A percentile compares a stretch with the other conserved stretches of the same genome.
These are phyloP conservation scores for Pitangus sulphuratus DNA, from an alignment of 2,797 vertebrate species.

Conservation along the genomic window DNA sequence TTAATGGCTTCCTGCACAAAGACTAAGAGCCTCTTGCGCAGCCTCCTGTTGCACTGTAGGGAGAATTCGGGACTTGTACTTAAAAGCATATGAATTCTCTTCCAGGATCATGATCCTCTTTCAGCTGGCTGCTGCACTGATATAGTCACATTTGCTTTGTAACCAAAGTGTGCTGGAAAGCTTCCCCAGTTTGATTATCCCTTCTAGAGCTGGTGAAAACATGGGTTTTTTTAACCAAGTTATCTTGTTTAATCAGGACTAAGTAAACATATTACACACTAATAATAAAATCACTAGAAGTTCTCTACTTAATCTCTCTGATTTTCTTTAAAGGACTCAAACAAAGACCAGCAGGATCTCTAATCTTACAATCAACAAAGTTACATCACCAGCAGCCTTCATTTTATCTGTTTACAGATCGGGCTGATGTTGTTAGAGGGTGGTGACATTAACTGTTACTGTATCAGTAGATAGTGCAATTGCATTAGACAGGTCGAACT, in stretches of 20 bases:
- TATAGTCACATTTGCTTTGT: constrained; percentile 8
- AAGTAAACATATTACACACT: constrained; percentile 57
- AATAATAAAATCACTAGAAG: constrained; percentile 63
- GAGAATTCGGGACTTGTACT: not conserved
- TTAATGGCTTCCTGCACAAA: not conserved
- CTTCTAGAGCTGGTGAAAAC: constrained; percentile 15
- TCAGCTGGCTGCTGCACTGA: not conserved
- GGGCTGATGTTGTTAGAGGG: constrained; percentile 7
- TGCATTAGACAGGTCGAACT: not conserved
- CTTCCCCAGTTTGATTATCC: constrained; percentile 29
- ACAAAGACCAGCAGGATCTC: constrained; percentile 29
- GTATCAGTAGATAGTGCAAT: constrained; percentile 4
- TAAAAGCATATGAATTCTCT: not conserved
- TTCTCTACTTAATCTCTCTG: constrained; percentile 41
- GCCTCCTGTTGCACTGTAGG: not conserved
- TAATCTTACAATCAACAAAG: constrained; percentile 56
- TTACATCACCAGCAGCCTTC: constrained; percentile 51
- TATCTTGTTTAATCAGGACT: constrained; percentile 52
- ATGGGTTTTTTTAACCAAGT: not conserved
- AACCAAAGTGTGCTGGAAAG: not conserved
- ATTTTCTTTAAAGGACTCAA: constrained; percentile 41
- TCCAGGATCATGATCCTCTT: not conserved
- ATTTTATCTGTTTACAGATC: constrained; percentile 53
- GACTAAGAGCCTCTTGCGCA: not conserved
- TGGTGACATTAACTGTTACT: constrained; percentile 57